Conservation (phyloP, 2,113 vertebrate genomes). For the Galbula dea region DNA sequence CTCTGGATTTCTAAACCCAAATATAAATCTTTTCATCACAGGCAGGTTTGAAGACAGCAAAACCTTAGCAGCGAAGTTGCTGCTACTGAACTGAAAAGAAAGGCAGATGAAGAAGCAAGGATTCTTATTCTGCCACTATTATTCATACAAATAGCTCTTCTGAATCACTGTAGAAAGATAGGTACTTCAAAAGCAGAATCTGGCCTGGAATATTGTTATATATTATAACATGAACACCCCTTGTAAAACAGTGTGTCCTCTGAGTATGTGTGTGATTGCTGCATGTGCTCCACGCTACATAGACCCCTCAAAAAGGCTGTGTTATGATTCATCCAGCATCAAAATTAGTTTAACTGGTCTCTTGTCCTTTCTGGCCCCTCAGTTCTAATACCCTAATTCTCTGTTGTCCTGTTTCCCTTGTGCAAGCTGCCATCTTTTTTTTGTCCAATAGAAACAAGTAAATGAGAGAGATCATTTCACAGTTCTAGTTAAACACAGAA, state of each 20-base stretch:
- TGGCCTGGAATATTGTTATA: neutral
- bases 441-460: neutral
- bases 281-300: neutral
- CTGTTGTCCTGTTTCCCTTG: neutral
- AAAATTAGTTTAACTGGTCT: neutral
- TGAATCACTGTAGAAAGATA: neutral
- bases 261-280: neutral
- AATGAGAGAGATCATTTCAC: neutral
- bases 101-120: constrained; percentile 7
- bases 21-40: constrained; percentile 41
- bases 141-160: constrained; percentile 11
- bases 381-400: neutral
- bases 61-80: neutral
- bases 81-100: constrained; percentile 4
- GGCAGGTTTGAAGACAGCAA: constrained; percentile 30
- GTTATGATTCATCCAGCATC: neutral
- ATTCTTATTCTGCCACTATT: neutral
- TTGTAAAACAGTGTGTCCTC: neutral
- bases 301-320: neutral
- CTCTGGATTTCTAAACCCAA: constrained; percentile 61
- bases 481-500: neutral
- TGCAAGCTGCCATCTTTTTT: neutral
- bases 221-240: neutral
- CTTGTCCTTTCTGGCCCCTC: neutral
- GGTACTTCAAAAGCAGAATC: constrained; percentile 18